A percentile compares a stretch with the other conserved stretches of the same genome.
Evolutionary conservation across 2,797 vertebrate genomes (phyloP).

Genomic region (Eleutherodactylus coqui): DNA sequence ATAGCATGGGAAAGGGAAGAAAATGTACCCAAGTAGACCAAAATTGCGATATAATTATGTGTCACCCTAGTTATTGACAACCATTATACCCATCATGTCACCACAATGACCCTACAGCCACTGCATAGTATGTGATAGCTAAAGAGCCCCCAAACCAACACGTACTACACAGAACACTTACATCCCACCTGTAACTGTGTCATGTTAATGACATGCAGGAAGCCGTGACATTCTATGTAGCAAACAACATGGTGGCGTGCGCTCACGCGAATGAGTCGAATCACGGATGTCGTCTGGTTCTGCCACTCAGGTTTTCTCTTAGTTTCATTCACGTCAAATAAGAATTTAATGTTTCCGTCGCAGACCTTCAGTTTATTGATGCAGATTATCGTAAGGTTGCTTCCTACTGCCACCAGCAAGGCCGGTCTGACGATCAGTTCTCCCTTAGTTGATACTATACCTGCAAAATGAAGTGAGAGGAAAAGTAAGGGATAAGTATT

Average conservation of each 20-base stretch:
- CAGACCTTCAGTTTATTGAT: slow-evolving; percentile 64
- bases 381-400: slow-evolving; percentile 74
- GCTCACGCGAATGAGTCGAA: slow-evolving; percentile 71
- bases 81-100: too few species aligned
- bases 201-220: slow-evolving; percentile 68
- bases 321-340: slow-evolving; percentile 70
- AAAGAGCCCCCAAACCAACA: not conserved
- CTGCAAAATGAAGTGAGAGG: slow-evolving; percentile 56
- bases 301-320: slow-evolving; percentile 49
- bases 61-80: too few species aligned
- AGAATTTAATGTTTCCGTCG: slow-evolving; percentile 41
- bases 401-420: slow-evolving; percentile 70
- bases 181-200: slow-evolving; percentile 71
- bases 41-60: too few species aligned
- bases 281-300: slow-evolving; percentile 70
- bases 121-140: too few species aligned
- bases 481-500: not conserved
- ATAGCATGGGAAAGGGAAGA: too few species aligned
- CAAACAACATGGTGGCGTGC: slow-evolving; percentile 71
- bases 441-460: slow-evolving; percentile 64
- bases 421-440: slow-evolving; percentile 73
- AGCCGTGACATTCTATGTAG: slow-evolving; percentile 24
- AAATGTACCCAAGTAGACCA: too few species aligned
- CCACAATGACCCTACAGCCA: too few species aligned
- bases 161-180: slow-evolving; percentile 65